Conservation (phyloP, 2,113 vertebrate species). For the Ursus arctos region DNA sequence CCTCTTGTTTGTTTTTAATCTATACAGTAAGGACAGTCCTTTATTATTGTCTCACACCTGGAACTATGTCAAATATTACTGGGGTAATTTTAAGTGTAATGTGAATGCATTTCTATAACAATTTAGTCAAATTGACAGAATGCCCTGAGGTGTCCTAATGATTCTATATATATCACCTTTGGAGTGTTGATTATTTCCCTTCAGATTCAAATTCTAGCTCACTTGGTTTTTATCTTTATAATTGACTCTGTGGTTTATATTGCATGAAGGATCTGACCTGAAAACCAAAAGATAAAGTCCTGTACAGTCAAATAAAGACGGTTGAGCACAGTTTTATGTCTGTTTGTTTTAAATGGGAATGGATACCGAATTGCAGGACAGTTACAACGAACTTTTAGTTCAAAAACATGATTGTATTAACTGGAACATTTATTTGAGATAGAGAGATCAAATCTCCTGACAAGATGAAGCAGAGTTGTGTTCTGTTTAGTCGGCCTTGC, state of each 20-base stretch:
- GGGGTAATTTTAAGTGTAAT: not conserved
- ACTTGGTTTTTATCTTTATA: not conserved
- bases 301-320: not conserved
- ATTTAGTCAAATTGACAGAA: not conserved
- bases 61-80: not conserved
- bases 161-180: not conserved
- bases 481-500: not conserved
- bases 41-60: not conserved
- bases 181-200: not conserved
- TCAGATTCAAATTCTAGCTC: not conserved
- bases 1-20: not conserved
- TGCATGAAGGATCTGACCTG: not conserved
- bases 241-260: not conserved
- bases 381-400: not conserved
- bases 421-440: slow-evolving; percentile 21
- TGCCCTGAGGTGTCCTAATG: not conserved
- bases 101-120: not conserved
- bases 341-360: not conserved
- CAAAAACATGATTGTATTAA: slow-evolving; percentile 11
- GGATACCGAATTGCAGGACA: not conserved
- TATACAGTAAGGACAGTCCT: not conserved
- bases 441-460: slow-evolving; percentile 5
- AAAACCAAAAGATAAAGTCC: not conserved
- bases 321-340: not conserved
- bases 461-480: not conserved